Percentiles rank a stretch among this genome's conserved stretches.
Evolutionary conservation across 2,888 invertebrate species (phyloP).

Genomic region (Hofmannophila pseudospretella): DNA sequence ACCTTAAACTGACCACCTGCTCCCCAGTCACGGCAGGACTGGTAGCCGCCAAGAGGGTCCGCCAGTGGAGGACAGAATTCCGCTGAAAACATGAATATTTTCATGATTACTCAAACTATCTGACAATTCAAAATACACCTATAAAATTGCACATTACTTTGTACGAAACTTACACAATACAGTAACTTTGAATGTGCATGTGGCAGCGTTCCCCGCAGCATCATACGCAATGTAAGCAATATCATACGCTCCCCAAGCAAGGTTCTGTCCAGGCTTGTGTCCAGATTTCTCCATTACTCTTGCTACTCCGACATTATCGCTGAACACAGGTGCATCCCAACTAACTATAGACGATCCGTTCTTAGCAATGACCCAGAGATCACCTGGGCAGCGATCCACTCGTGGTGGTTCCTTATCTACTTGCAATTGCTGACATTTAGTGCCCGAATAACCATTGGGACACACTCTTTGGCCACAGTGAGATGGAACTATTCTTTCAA

Average conservation of each 20-base stretch:
- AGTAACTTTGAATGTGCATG: slow-evolving; percentile 94
- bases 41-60: slow-evolving; percentile 94
- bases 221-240: slow-evolving; percentile 96
- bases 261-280: slow-evolving; percentile 90
- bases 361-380: slow-evolving; percentile 95
- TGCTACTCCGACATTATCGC: slow-evolving; percentile 90
- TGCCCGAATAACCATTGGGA: slow-evolving; percentile 90
- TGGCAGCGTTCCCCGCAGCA: slow-evolving; percentile 93
- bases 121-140: too few relatives aligned
- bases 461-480: slow-evolving; percentile 94
- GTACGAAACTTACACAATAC: slow-evolving; percentile 89
- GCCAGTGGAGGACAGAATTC: slow-evolving; percentile 94
- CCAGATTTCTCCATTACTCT: slow-evolving; percentile 90
- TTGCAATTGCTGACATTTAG: slow-evolving; percentile 89
- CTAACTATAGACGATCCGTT: slow-evolving; percentile 93
- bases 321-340: slow-evolving; percentile 95
- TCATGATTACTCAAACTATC: too few relatives aligned
- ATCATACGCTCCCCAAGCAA: slow-evolving; percentile 94
- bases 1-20: slow-evolving; percentile 97
- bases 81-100: slow-evolving; percentile 77
- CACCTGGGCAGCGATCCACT: slow-evolving; percentile 94
- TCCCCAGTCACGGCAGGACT: slow-evolving; percentile 97
- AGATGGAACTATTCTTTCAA: slow-evolving; percentile 93
- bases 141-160: too few relatives aligned
- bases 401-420: slow-evolving; percentile 92